Percentiles rank a stretch among this genome's conserved stretches.
Evolutionary conservation across 2,113 vertebrate genomes (phyloP).

Genomic region (Neodontobutis hainanensis): DNA sequence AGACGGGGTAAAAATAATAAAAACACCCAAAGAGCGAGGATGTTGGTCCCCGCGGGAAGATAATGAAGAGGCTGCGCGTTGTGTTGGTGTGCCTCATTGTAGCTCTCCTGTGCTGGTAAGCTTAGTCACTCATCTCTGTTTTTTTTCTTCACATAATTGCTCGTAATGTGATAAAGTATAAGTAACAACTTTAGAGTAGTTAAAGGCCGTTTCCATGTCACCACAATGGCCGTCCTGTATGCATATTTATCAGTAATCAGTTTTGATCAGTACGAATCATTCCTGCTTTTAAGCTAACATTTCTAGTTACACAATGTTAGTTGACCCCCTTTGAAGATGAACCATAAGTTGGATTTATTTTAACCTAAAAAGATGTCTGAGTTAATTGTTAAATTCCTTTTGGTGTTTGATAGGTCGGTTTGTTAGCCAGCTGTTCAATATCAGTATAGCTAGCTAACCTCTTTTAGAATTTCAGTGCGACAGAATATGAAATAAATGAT

Average conservation of each 20-base stretch:
- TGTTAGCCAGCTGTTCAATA: slow-evolving; percentile 36
- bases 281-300: slow-evolving; percentile 39
- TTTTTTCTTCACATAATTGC: not conserved
- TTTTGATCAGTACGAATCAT: slow-evolving; percentile 16
- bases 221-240: not conserved
- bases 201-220: accelerated
- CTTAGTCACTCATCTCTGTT: slow-evolving; percentile 12
- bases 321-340: not conserved
- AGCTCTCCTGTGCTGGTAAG: slow-evolving; percentile 84
- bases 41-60: slow-evolving; percentile 86
- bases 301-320: not conserved
- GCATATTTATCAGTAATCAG: slow-evolving; percentile 10
- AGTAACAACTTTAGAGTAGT: not conserved
- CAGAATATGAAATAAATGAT: not conserved
- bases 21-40: slow-evolving; percentile 78
- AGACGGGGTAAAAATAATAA: slow-evolving; percentile 37
- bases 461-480: slow-evolving; percentile 1
- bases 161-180: not conserved
- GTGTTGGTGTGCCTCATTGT: slow-evolving; percentile 81
- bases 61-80: slow-evolving; percentile 84
- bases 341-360: not conserved
- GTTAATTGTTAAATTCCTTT: not conserved
- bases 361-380: not conserved
- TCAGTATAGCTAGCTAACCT: slow-evolving; percentile 26
- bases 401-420: not conserved